Base-by-base conservation (phyloP, 2,888 invertebrate species). In the Terebella lapidaria region DNA sequence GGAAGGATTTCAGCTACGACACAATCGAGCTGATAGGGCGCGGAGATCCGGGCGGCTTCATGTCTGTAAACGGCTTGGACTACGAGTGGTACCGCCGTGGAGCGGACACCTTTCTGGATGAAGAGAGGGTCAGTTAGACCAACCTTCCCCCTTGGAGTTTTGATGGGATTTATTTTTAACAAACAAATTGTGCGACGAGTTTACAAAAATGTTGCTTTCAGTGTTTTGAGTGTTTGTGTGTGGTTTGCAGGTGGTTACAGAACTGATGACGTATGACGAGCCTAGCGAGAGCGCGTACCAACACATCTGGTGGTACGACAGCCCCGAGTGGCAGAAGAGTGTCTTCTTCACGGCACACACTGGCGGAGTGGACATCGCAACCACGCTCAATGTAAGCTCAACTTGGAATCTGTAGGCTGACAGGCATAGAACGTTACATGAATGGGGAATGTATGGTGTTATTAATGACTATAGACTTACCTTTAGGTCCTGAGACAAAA, bases 31-130 rank as follows among this genome's bases (percentile, higher is more conserved):
- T 96, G 58, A 92, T 93, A 0, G 90, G 95, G 66, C 91, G 89
- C 73, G 95, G 94, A 20, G 91, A 94, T 78, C 93, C 95, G 0
- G 95, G 95, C 15, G 89, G 94, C 0, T 94, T 92, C 79, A 92
- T 96, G 2, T 93, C 91, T 0, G 85, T 96, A n/a, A 91, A 94
- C 0, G 95, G 89, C 56, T 88, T 94, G 63, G 75, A 77, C 20
- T 72, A 73, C 63, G 75, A 76, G 27, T 59, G 65, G 20, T 65
- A 62, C 52, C 45, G 53, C 5, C 29, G 65, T 22, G 68, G 68
- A 5, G 62, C 54, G 18, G n/a, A 61, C 18, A 54, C 63, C 2
- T 62, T 68, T 45, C 42, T 68, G 18, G 56, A 42, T 5, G 59
- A 65, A 52, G 62, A 68, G 46, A 54, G 66, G 58, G 68, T 68